Evolutionary conservation across 2,797 vertebrate species (phyloP), one percentile per base, ranked within the genome.

Genomic region (Threskiornis aethiopicus): DNA sequence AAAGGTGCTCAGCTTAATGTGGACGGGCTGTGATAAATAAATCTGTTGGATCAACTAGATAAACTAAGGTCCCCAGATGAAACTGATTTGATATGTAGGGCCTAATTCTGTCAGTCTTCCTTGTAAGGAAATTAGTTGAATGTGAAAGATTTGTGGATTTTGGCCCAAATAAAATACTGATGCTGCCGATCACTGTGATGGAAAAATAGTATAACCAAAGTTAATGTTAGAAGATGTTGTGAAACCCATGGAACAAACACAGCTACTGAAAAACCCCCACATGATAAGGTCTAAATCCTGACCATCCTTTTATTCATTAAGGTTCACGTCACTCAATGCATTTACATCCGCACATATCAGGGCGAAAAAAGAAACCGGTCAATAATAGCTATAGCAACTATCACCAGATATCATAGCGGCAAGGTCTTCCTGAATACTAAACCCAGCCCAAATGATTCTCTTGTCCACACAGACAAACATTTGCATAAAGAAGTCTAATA

Each of bases 21-120:
- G 64, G 77, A 72, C 8, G 18, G 67, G 37, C 28, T 64, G 49
- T 75, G 90, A 94, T 87, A 96, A 96, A 96, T 64, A 89, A 95
- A 95, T 90, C 67, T 90, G 69, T 55, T 89, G 67, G 82, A 90
- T 77, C 5, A 16, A 70, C 35, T 16, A 69, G 83, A 94, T 90
- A 96, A 94, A 91, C 29, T 55, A 52, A 91, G 52, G 83, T 20
- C 51, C 69, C 37, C 1, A 20, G 62, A 94, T 54, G 79, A 95
- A 84, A 66, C 29, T 57, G 39, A 52, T 88, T 93, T 86, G 77
- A 65, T 75, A 84, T 5, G 24, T 28, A 82, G 57, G 17, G 29
- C 6, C 75, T 84, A 91, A 85, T 75, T 89, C 89, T 87, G 25
- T 80, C 29, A 58, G 42, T 59, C 49, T 83, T 91, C 24, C 41